These are phyloP conservation scores for Eolophus roseicapilla DNA, from an alignment of 2,113 vertebrate genomes.

Conservation along the genomic window DNA sequence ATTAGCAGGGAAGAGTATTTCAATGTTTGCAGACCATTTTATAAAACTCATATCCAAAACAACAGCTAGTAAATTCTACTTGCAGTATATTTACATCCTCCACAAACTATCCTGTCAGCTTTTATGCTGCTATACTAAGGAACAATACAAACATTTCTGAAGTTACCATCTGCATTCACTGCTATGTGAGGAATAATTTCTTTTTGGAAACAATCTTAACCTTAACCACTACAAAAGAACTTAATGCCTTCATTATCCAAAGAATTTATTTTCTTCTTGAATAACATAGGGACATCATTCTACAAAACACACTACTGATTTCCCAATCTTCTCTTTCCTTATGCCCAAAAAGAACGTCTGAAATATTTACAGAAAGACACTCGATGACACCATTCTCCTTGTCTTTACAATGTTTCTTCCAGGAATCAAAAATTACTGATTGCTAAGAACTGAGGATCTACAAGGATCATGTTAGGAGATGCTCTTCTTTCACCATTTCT, in stretches of 20 bases:
- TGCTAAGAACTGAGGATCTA: neutral
- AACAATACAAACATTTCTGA: neutral
- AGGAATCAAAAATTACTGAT: neutral
- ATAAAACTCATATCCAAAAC: neutral
- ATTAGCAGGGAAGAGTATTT: neutral
- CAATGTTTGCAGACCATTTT: neutral
- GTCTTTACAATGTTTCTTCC: neutral
- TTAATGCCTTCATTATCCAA: neutral
- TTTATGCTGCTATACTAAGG: neutral
- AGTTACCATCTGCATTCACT: neutral
- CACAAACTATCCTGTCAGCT: neutral
- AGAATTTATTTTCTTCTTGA: neutral
- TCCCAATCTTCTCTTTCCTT: neutral
- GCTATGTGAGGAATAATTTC: neutral
- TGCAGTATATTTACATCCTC: neutral
- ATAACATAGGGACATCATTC: neutral
- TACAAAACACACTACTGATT: neutral
- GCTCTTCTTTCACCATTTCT: neutral
- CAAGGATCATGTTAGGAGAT: neutral
- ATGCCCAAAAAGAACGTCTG: neutral
- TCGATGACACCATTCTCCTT: neutral
- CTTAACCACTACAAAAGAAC: neutral
- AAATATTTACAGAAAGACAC: neutral
- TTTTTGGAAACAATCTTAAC: neutral
- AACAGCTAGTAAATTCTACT: neutral